These are phyloP conservation scores for Agrochola lychnidis DNA, from an alignment of 2,888 invertebrate species.

Conservation along the genomic window DNA sequence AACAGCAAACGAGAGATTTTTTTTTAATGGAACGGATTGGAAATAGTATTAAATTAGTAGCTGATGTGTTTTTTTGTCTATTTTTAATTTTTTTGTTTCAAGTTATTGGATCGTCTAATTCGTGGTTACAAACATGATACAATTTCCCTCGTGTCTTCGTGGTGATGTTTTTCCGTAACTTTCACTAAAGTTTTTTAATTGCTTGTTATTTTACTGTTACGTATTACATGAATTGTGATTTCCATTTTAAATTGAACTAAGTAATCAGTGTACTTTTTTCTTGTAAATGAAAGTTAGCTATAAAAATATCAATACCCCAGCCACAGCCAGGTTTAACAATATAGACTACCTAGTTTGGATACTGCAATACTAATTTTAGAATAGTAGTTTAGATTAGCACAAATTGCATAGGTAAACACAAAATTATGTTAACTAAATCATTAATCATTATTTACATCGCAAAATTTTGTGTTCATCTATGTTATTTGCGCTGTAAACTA, in stretches of 20 bases:
- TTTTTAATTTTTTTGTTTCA: not conserved
- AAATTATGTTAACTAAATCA: constrained; percentile 23
- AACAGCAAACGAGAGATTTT: constrained; percentile 56
- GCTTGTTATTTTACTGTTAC: not conserved
- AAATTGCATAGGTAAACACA: constrained; percentile 7
- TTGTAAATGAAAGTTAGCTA: not conserved
- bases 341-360: not conserved
- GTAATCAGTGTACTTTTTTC: not conserved
- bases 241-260: not conserved
- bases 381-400: not conserved
- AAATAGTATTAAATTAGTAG: not conserved
- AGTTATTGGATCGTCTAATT: not conserved
- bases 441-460: constrained; percentile 31
- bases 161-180: not conserved
- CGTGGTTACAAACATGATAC: not conserved
- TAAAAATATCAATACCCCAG: not conserved
- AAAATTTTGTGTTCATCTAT: constrained; percentile 30
- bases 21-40: constrained; percentile 24
- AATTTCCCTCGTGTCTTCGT: not conserved
- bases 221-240: not conserved
- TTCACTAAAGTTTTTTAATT: not conserved
- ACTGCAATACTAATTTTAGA: not conserved
- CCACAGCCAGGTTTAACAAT: too few relatives aligned
- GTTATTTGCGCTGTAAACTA: constrained; percentile 20
- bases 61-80: constrained; percentile 8